Percentiles rank a stretch among this genome's conserved stretches.
Evolutionary conservation across 2,797 vertebrate species (phyloP).

Genomic region (Myotis vivesi): DNA sequence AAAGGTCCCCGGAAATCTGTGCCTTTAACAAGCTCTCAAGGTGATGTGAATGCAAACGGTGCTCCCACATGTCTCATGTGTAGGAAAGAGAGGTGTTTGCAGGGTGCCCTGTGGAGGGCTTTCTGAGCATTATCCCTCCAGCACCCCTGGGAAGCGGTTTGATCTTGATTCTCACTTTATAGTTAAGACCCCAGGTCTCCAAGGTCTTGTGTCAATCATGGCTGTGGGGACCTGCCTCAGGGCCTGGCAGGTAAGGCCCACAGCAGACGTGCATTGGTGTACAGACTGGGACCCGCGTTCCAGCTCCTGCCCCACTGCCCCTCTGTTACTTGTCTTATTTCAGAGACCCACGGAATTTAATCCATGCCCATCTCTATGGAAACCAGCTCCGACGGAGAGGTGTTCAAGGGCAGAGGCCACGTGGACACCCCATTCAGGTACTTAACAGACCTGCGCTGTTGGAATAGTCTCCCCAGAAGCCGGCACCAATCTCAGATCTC

Average conservation of each 20-base stretch:
- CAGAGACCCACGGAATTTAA: neutral
- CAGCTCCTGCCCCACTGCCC: neutral
- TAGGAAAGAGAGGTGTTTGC: neutral
- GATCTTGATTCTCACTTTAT: neutral
- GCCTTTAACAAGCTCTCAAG: neutral
- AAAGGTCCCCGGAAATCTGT: neutral
- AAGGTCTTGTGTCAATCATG: neutral
- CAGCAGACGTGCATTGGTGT: neutral
- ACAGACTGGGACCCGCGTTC: fast-evolving
- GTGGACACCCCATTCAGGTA: fast-evolving
- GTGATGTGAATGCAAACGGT: neutral
- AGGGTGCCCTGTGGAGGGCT: neutral
- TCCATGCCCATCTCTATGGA: fast-evolving
- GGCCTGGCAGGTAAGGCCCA: neutral
- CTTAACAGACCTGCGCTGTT: neutral
- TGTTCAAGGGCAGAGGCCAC: neutral
- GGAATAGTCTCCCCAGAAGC: neutral
- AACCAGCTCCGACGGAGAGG: neutral
- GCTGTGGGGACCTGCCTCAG: neutral
- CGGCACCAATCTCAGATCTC: neutral
- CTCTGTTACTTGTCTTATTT: neutral
- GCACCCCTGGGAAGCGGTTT: neutral
- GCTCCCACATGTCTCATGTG: neutral
- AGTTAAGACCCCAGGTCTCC: neutral
- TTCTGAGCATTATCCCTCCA: neutral